A percentile compares a stretch with the other conserved stretches of the same genome.
Evolutionary conservation across 2,888 invertebrate species (phyloP).

Genomic region (Diploptera punctata): DNA sequence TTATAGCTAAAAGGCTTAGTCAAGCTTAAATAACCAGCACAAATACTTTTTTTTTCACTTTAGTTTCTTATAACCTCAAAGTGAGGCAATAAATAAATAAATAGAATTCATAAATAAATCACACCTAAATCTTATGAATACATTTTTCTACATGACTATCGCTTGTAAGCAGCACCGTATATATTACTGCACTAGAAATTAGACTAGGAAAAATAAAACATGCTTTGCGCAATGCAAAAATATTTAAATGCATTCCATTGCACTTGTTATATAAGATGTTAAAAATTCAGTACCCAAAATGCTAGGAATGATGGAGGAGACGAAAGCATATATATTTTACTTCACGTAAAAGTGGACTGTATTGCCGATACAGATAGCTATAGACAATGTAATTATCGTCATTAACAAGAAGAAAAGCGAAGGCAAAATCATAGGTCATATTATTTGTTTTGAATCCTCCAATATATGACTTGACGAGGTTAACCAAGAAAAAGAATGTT

Average conservation of each 20-base stretch:
- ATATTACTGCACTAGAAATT: slow-evolving; percentile 18
- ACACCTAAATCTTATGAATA: slow-evolving; percentile 16
- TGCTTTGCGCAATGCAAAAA: neutral
- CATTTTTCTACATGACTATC: slow-evolving; percentile 12
- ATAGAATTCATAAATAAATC: slow-evolving; percentile 16
- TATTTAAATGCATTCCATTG: slow-evolving; percentile 7
- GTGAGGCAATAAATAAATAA: slow-evolving; percentile 26
- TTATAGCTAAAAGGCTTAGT: slow-evolving; percentile 29
- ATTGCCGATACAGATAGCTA: too few relatives aligned
- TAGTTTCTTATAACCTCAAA: slow-evolving; percentile 20
- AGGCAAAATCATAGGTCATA: too few relatives aligned
- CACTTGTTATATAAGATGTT: too few relatives aligned
- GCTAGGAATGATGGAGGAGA: too few relatives aligned
- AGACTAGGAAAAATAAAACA: slow-evolving; percentile 20
- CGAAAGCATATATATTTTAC: too few relatives aligned
- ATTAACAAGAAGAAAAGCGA: too few relatives aligned
- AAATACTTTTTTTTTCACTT: slow-evolving; percentile 18
- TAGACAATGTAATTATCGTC: too few relatives aligned
- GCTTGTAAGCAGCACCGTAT: slow-evolving; percentile 16
- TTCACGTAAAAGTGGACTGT: too few relatives aligned
- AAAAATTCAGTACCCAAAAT: too few relatives aligned
- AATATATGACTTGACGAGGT: too few relatives aligned
- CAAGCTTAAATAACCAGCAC: slow-evolving; percentile 22
- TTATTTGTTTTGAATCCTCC: too few relatives aligned
- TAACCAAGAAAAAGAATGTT: too few relatives aligned